Evolutionary conservation across 2,113 vertebrate species (phyloP).

Genomic region (Bos javanicus): DNA sequence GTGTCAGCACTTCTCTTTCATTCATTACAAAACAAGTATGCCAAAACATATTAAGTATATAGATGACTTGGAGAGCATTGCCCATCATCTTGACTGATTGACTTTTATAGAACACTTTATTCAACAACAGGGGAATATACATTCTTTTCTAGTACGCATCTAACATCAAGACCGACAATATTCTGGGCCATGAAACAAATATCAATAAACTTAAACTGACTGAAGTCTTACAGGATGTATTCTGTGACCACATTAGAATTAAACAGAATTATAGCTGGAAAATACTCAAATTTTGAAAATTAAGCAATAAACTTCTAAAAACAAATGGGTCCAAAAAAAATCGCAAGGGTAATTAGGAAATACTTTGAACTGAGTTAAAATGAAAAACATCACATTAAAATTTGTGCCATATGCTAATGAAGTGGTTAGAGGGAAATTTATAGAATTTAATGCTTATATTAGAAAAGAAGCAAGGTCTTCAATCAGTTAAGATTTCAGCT

Average conservation of each 20-base stretch:
- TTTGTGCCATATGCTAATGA: not conserved
- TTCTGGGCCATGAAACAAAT: not conserved
- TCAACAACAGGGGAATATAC: not conserved
- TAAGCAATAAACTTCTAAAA: constrained; percentile 4
- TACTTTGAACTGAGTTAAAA: constrained; percentile 11
- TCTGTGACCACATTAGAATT: not conserved
- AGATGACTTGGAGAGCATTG: not conserved
- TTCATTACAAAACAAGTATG: not conserved
- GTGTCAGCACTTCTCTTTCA: not conserved
- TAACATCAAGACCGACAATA: not conserved
- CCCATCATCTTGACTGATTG: not conserved
- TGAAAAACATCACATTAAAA: not conserved
- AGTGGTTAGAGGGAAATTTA: not conserved
- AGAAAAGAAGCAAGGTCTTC: not conserved
- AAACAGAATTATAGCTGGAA: not conserved
- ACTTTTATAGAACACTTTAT: not conserved
- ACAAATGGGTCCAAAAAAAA: not conserved
- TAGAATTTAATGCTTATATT: not conserved
- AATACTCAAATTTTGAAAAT: not conserved
- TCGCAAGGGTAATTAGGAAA: not conserved
- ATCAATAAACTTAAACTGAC: not conserved
- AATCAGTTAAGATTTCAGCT: not conserved
- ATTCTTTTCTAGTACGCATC: not conserved
- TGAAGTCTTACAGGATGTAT: not conserved
- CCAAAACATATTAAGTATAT: not conserved